phyloP scores from a whole-genome alignment of 2,113 vertebrate genomes.

The Spheniscus mendiculus region DNA sequence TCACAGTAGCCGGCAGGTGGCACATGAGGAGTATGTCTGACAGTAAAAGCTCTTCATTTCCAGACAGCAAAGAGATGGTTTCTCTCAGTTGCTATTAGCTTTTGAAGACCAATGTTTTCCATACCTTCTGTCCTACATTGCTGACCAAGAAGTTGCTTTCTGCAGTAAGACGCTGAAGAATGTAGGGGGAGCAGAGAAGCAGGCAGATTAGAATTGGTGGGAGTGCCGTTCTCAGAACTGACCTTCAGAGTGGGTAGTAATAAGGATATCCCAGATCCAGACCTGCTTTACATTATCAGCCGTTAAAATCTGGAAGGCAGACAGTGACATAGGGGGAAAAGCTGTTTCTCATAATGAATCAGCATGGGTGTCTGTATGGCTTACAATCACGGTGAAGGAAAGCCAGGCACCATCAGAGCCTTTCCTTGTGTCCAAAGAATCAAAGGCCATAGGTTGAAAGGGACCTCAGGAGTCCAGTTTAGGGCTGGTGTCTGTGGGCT shows the following conservation, averaged over 20 bases:
- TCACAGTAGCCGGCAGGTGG: conserved; percentile 16
- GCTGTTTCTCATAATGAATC: not conserved
- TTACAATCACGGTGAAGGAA: not conserved
- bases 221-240: not conserved
- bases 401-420: not conserved
- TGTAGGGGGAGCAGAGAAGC: not conserved
- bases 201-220: not conserved
- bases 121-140: not conserved
- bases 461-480: no score
- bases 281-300: not conserved
- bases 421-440: not conserved
- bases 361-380: not conserved
- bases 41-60: not conserved
- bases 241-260: not conserved
- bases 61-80: not conserved
- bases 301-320: not conserved
- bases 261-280: not conserved
- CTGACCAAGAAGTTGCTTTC: not conserved
- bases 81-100: not conserved
- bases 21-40: not conserved
- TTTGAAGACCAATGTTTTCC: not conserved
- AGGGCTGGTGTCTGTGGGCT: not conserved
- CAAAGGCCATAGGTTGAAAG: not conserved
- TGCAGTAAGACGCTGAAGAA: not conserved
- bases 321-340: not conserved